Evolutionary conservation across 2,797 vertebrate genomes (phyloP), one percentile per base, ranked within the genome.

Genomic region (Decapterus maruadsi): DNA sequence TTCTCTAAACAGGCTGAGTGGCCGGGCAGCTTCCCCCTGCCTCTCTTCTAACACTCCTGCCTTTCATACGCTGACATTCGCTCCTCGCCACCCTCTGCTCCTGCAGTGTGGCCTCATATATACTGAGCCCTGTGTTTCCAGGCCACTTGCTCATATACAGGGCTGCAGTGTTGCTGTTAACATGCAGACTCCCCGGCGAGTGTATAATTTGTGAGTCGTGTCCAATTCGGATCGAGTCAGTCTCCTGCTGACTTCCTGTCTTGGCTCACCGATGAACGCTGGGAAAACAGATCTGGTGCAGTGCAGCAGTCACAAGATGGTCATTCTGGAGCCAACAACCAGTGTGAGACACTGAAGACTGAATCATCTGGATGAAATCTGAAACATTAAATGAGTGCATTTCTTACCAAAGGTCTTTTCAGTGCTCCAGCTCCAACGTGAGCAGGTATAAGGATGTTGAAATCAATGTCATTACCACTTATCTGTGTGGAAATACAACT

Each of bases 151-250:
- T 78, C 75, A 55, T 12, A 80, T 80, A 90, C 81, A 90, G 82
- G 72, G 72, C 81, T 40, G 74, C 83, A 86, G 83, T 91, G 89
- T 86, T 86, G 75, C 81, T 68, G 78, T 81, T 84, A 84, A 80
- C 86, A 87, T 70, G 83, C 78, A 78, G 77, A 78, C 87, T 84
- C 87, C 87, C 87, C 48, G 64, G 83, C 42, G 72, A 72, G 83
- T 78, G 82, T 76, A 82, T 91, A 86, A 91, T 91, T 90, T 91
- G 88, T 74, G 84, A 92, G 88, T 85, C 81, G 77, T 90, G 84
- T 87, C 85, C 80, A 88, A 79, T 88, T 89, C 81, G 22, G 80
- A 87, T 85, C n/a, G 69, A 85, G 86, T 85, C 79, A 46, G 81
- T 78, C 83, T 81, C 90, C 83, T 84, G 86, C 87, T 88, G 90